Conservation (phyloP, 2,113 vertebrate species). For the Ceratotherium simum region DNA sequence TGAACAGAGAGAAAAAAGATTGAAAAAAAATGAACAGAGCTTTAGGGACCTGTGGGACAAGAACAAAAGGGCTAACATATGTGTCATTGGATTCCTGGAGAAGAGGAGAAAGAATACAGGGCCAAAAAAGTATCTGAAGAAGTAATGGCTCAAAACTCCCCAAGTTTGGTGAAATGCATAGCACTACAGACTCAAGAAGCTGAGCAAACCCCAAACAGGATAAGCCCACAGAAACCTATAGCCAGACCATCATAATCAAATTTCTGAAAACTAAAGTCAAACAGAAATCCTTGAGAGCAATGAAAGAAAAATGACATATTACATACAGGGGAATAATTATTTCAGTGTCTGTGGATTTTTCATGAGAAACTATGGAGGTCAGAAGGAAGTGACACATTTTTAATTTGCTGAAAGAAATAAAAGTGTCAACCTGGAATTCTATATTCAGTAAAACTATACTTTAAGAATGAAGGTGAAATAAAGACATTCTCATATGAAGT, state of each 20-base stretch:
- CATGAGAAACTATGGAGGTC: not conserved
- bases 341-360: not conserved
- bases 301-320: slow-evolving; percentile 23
- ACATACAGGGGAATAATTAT: not conserved
- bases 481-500: not conserved
- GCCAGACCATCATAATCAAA: not conserved
- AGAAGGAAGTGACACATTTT: not conserved
- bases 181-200: not conserved
- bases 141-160: not conserved
- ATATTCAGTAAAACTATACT: not conserved
- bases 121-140: not conserved
- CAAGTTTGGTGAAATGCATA: not conserved
- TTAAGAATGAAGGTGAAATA: not conserved
- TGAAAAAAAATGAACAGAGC: not conserved
- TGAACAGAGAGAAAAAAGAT: not conserved
- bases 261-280: slow-evolving; percentile 41
- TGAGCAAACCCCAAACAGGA: not conserved
- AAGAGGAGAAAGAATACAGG: not conserved
- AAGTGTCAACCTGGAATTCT: not conserved
- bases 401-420: slow-evolving; percentile 15
- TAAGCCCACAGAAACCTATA: not conserved
- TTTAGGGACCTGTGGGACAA: not conserved
- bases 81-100: not conserved
- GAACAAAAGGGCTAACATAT: not conserved
- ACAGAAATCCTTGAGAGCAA: slow-evolving; percentile 33